Percentiles rank a stretch among this genome's conserved stretches.
phyloP scores from a whole-genome alignment of 1,140 invertebrate species.

The Pseudomyrmex gracilis region DNA sequence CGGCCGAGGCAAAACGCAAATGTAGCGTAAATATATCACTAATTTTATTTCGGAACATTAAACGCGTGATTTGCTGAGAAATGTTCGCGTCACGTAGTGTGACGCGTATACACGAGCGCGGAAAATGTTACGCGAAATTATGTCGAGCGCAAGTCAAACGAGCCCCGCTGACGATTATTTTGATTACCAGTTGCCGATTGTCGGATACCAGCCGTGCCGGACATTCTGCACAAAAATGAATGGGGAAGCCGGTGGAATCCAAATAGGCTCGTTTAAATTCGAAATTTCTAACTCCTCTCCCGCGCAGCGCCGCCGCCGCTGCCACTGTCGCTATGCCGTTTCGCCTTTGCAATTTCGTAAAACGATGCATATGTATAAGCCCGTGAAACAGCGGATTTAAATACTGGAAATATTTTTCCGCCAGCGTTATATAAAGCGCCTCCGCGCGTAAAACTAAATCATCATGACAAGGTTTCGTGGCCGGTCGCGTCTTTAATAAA shows the following conservation, averaged over 20 bases:
- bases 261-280: slow-evolving; percentile 63
- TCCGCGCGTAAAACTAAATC: slow-evolving; percentile 51
- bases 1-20: not conserved
- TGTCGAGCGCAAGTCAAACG: slow-evolving; percentile 31
- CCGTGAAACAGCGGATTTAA: slow-evolving; percentile 55
- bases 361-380: slow-evolving; percentile 63
- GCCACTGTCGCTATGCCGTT: slow-evolving; percentile 2
- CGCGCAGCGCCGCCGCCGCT: not conserved
- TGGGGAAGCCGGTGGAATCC: slow-evolving; percentile 42
- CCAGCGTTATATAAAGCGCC: slow-evolving; percentile 37
- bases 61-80: slow-evolving; percentile 37
- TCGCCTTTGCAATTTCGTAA: slow-evolving; percentile 58
- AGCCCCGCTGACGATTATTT: slow-evolving; percentile 45
- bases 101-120: not conserved
- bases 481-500: slow-evolving; percentile 35
- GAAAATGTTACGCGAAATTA: slow-evolving; percentile 40
- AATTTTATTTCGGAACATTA: slow-evolving; percentile 47
- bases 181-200: slow-evolving; percentile 60
- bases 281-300: slow-evolving; percentile 41
- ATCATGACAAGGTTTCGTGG: slow-evolving; percentile 35
- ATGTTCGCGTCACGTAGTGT: not conserved
- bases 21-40: slow-evolving; percentile 16
- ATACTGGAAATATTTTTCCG: slow-evolving; percentile 60
- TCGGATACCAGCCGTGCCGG: slow-evolving; percentile 48
- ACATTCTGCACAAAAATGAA: slow-evolving; percentile 53